These are phyloP conservation scores for Amphipoea oculea DNA, from an alignment of 2,888 invertebrate genomes.

Conservation along the genomic window DNA sequence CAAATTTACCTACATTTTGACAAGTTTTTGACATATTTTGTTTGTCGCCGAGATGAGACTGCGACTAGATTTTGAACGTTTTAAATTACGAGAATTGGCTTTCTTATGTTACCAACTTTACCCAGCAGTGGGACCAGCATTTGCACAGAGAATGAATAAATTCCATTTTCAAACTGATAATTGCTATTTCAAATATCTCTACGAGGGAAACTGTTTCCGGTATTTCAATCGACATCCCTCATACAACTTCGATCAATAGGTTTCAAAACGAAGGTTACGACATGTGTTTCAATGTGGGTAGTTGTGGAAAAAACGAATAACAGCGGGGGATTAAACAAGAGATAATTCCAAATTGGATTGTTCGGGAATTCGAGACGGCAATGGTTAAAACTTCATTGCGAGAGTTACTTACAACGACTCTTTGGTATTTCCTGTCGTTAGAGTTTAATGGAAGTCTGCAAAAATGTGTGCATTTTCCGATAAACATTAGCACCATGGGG, in stretches of 20 bases:
- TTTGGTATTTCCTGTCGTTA: background rate
- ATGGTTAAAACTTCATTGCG: background rate
- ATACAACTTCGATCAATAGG: slow-evolving; percentile 11
- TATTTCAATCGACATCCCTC: slow-evolving; percentile 5
- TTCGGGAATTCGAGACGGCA: background rate
- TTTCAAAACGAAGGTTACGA: background rate
- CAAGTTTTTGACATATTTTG: too few species aligned
- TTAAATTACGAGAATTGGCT: too few species aligned
- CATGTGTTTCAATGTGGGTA: background rate
- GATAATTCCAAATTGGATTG: slow-evolving; percentile 18
- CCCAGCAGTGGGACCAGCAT: background rate
- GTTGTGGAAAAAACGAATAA: slow-evolving; percentile 1
- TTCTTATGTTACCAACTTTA: background rate
- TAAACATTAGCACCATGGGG: background rate
- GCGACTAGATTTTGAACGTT: too few species aligned
- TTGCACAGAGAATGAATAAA: background rate
- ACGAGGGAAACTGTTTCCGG: background rate
- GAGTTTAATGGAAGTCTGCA: background rate
- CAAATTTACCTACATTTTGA: too few species aligned
- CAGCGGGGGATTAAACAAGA: background rate
- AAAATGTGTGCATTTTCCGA: slow-evolving; percentile 6
- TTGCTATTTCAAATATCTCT: background rate
- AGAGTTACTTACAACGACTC: background rate
- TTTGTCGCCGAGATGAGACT: too few species aligned
- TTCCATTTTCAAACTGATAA: background rate